Percentiles rank a stretch among this genome's conserved stretches.
Conservation (phyloP, 2,797 vertebrate species). For the Stomatorhinus walkeri region DNA sequence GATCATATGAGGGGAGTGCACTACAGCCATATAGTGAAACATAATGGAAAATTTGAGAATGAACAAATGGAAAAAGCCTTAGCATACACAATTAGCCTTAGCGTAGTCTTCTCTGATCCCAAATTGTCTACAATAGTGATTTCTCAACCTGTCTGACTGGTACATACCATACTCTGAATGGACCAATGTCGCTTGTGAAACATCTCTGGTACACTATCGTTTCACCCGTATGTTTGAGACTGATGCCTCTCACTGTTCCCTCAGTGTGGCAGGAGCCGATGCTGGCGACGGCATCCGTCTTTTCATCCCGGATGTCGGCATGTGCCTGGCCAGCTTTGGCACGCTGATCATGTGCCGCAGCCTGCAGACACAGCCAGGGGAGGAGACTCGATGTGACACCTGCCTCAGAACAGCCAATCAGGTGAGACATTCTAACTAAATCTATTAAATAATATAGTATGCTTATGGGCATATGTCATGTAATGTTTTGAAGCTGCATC, state of each 20-base stretch:
- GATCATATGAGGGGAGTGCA: background rate
- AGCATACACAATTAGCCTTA: background rate
- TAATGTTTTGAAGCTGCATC: constrained; percentile 25
- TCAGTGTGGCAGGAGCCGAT: constrained; percentile 84
- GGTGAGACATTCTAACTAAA: constrained; percentile 54
- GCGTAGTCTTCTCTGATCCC: background rate
- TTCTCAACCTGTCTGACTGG: background rate
- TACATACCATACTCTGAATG: background rate
- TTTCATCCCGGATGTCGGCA: constrained; percentile 90
- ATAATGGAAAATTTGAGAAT: background rate
- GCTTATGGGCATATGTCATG: background rate
- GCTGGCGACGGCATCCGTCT: constrained; percentile 90
- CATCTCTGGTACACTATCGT: background rate
- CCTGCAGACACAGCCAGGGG: constrained; percentile 58
- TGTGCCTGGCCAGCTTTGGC: constrained; percentile 81
- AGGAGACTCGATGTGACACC: constrained; percentile 79
- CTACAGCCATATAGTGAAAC: background rate
- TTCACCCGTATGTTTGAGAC: background rate
- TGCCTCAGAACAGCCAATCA: constrained; percentile 83
- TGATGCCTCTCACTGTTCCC: background rate
- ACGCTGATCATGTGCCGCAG: constrained; percentile 91
- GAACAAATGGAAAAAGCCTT: background rate
- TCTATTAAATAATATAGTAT: background rate
- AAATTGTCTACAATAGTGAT: background rate
- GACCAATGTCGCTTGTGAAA: background rate